phyloP scores from a whole-genome alignment of 1,140 invertebrate species.

The Drosophila ambigua region DNA sequence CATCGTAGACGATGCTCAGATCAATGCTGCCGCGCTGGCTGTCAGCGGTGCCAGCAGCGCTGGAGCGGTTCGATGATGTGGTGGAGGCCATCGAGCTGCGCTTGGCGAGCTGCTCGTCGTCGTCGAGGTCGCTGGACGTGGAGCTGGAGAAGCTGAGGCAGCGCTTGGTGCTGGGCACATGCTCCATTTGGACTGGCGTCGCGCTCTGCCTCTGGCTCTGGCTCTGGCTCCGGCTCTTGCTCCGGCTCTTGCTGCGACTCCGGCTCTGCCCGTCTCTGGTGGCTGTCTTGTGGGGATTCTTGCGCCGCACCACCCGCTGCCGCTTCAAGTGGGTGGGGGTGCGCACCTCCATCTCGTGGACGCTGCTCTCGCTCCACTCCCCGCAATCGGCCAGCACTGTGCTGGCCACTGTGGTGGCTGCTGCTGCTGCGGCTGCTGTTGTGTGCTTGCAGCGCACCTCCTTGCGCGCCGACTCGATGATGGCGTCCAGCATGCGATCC shows the following conservation, averaged over 20 bases:
- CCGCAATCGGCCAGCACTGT: constrained; percentile 15
- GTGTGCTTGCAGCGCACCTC: constrained; percentile 62
- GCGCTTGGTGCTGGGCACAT: constrained; percentile 68
- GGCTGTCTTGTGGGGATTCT: constrained; percentile 64
- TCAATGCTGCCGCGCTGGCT: constrained; percentile 68
- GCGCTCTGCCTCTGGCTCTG: not conserved
- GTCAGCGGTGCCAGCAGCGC: not conserved
- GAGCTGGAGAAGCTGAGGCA: constrained; percentile 78
- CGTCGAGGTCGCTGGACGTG: constrained; percentile 46
- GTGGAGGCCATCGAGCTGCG: constrained; percentile 67
- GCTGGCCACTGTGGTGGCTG: not conserved
- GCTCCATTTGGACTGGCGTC: constrained; percentile 25
- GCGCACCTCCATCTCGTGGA: constrained; percentile 83
- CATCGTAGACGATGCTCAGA: constrained; percentile 58
- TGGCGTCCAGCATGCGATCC: constrained; percentile 82
- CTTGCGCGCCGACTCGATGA: constrained; percentile 78
- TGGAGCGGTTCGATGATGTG: constrained; percentile 11
- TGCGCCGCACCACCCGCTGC: constrained; percentile 79
- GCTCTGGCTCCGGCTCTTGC: not conserved
- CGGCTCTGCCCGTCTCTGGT: not conserved
- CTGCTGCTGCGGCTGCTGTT: not conserved
- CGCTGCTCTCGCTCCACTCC: constrained; percentile 72
- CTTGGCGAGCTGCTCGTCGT: constrained; percentile 63
- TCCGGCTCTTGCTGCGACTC: constrained; percentile 2
- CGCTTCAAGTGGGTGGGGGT: constrained; percentile 79